These are phyloP conservation scores for Hemiscyllium ocellatum DNA, from an alignment of 2,113 vertebrate genomes.

Conservation along the genomic window DNA sequence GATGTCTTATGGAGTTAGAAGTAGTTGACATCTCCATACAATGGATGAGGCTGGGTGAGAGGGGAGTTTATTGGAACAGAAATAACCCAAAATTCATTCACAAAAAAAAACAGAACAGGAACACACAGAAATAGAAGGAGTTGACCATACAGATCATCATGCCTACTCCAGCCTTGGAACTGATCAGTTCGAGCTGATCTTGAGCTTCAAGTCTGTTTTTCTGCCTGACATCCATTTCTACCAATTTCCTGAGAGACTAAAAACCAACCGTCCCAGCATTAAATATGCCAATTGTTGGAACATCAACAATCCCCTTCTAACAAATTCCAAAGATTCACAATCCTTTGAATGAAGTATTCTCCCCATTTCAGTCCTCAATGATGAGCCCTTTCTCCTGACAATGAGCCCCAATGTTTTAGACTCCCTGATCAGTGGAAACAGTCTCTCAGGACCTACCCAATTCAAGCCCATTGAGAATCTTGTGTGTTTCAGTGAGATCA, in stretches of 20 bases:
- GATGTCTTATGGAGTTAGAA: background rate
- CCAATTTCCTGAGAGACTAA: background rate
- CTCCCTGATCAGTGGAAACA: background rate
- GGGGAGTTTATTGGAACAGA: background rate
- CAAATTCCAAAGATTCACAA: background rate
- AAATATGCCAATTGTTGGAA: background rate
- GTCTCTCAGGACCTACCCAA: background rate
- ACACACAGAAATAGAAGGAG: background rate
- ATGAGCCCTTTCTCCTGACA: background rate
- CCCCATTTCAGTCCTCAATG: background rate
- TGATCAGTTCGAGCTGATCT: background rate
- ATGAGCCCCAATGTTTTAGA: background rate
- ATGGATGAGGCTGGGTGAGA: background rate
- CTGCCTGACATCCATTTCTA: no score
- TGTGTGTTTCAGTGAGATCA: background rate
- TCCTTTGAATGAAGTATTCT: background rate
- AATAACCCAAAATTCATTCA: background rate
- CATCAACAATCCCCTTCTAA: background rate
- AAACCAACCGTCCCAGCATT: background rate
- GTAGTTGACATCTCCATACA: background rate
- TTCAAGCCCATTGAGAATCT: background rate
- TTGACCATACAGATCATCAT: background rate
- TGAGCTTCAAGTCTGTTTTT: background rate
- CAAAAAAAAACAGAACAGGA: background rate
- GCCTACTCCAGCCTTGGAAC: background rate